A percentile compares a stretch with the other conserved stretches of the same genome.
Evolutionary conservation across 2,797 vertebrate genomes (phyloP).

Genomic region (Enteromius afrohamiltoni): DNA sequence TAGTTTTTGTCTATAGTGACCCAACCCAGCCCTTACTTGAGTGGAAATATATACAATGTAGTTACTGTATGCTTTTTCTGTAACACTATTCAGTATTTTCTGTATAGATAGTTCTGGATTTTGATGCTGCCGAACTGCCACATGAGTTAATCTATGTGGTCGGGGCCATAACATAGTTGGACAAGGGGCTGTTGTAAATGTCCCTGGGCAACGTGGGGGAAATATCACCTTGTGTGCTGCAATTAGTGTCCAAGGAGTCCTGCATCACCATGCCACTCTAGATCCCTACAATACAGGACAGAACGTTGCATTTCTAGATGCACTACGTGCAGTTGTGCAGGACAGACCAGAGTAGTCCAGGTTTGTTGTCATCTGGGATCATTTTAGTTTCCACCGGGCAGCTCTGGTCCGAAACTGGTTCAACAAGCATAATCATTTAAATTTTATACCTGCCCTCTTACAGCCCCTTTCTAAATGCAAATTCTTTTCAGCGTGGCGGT

Average conservation of each 20-base stretch:
- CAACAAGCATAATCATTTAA: too few relatives aligned
- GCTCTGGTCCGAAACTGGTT: too few relatives aligned
- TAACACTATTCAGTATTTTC: constrained; percentile 11
- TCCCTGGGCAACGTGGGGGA: not conserved
- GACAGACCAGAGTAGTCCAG: not conserved
- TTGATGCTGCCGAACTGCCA: not conserved
- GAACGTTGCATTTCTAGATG: not conserved
- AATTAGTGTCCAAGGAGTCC: not conserved
- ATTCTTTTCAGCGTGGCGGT: too few relatives aligned
- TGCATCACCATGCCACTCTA: not conserved
- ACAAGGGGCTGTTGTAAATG: constrained; percentile 4
- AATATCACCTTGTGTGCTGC: constrained; percentile 2
- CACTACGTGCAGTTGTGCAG: not conserved
- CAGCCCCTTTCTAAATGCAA: too few relatives aligned
- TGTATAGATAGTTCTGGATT: constrained; percentile 2
- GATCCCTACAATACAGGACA: not conserved
- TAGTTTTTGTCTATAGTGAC: not conserved
- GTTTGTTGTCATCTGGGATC: too few relatives aligned
- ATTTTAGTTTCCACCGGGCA: too few relatives aligned
- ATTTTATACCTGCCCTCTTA: too few relatives aligned
- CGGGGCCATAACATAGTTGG: not conserved
- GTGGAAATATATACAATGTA: not conserved
- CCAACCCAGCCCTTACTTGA: not conserved
- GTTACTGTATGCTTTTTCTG: constrained; percentile 12
- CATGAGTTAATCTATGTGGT: not conserved